These are phyloP conservation scores for Psilopogon haemacephalus DNA, from an alignment of 2,113 vertebrate species.

Conservation along the genomic window DNA sequence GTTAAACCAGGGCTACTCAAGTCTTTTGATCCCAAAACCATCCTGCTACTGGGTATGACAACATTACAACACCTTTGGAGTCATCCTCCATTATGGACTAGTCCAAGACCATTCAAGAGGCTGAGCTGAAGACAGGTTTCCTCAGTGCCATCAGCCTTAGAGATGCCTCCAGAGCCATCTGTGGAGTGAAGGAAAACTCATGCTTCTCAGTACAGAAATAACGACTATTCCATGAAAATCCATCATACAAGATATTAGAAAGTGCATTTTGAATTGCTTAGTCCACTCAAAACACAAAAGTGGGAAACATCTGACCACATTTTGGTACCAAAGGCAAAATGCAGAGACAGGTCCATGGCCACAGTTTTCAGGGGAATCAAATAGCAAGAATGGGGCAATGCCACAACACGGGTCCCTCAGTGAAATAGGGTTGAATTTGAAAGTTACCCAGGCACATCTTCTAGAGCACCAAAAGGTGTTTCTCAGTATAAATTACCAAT, in stretches of 20 bases:
- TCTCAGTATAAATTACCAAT: background rate
- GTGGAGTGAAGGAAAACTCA: background rate
- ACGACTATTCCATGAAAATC: background rate
- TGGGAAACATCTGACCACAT: background rate
- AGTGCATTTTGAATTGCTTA: background rate
- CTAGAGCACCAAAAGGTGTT: background rate
- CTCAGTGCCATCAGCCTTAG: background rate
- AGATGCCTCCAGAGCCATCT: background rate
- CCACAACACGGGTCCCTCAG: background rate
- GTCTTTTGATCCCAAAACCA: background rate
- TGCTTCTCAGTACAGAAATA: background rate
- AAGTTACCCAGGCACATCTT: background rate
- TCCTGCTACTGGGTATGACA: background rate
- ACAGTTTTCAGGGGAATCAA: background rate
- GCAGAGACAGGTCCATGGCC: background rate
- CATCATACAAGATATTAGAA: background rate
- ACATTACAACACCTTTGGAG: background rate
- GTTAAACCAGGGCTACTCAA: background rate
- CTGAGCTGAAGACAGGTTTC: background rate
- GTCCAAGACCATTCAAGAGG: background rate
- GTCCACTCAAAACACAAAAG: background rate
- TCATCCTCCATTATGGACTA: background rate
- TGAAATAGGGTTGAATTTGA: background rate
- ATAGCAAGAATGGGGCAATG: background rate
- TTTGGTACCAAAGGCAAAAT: background rate